Evolutionary conservation across 2,888 invertebrate genomes (phyloP).

Genomic region (Boloria euphrosyne): DNA sequence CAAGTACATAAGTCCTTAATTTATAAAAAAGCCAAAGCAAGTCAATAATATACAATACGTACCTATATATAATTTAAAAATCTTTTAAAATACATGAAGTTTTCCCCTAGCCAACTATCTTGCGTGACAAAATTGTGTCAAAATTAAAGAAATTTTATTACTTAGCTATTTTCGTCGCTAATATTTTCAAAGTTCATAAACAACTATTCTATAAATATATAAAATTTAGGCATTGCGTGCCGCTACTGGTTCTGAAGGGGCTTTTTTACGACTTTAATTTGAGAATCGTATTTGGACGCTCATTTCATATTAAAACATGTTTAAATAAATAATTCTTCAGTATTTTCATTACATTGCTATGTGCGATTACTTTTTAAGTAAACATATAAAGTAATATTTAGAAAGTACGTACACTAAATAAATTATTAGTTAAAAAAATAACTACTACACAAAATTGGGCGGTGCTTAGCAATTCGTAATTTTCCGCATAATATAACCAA

Average conservation of each 20-base stretch:
- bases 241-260: constrained; percentile 29
- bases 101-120: constrained; percentile 29
- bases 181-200: constrained; percentile 71
- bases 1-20: no score
- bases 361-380: no score
- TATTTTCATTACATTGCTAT: neutral
- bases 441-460: no score
- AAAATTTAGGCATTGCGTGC: constrained; percentile 62
- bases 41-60: no score
- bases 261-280: constrained; percentile 28
- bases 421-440: neutral
- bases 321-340: neutral
- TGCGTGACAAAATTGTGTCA: constrained; percentile 69
- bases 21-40: no score
- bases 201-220: constrained; percentile 66
- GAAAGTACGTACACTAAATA: neutral
- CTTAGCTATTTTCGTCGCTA: constrained; percentile 64
- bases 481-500: no score
- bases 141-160: constrained; percentile 69
- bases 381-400: neutral
- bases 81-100: neutral
- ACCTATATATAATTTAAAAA: no score
- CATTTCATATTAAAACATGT: neutral
- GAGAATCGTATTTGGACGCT: constrained; percentile 16
- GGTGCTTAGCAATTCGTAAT: no score